phyloP scores from a whole-genome alignment of 2,113 vertebrate species.

The Sapajus apella region DNA sequence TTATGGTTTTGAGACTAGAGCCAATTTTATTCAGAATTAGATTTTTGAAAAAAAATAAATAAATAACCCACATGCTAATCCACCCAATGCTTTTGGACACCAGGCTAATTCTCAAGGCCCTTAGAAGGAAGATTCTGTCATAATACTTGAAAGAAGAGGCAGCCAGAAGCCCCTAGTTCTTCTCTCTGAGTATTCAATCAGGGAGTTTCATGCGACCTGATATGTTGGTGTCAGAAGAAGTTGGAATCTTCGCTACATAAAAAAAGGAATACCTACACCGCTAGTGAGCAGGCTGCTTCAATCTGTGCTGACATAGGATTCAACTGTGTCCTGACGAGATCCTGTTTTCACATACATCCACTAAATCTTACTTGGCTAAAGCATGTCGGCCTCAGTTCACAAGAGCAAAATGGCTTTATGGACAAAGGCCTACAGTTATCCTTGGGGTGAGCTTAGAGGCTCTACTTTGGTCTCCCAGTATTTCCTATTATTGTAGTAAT shows the following conservation, averaged over 20 bases:
- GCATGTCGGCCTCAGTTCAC: neutral
- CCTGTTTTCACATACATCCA: neutral
- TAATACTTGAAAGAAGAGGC: neutral
- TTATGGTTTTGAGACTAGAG: conserved; percentile 38
- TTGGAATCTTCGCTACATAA: neutral
- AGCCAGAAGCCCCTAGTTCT: neutral
- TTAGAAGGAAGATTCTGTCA: conserved; percentile 30
- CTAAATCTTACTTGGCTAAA: conserved; percentile 35
- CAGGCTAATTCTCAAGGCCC: conserved; percentile 48
- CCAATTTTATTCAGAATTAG: conserved; percentile 62
- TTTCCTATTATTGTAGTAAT: conserved; percentile 37
- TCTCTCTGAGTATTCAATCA: neutral
- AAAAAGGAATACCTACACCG: neutral
- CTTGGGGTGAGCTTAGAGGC: neutral
- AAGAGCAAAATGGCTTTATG: conserved; percentile 22
- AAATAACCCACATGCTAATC: conserved; percentile 32
- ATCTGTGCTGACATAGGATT: neutral
- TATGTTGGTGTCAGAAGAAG: neutral
- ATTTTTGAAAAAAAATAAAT: neutral
- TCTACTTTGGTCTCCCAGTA: neutral
- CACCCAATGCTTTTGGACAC: conserved; percentile 32
- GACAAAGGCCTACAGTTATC: neutral
- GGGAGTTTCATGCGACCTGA: neutral
- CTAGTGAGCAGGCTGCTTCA: neutral
- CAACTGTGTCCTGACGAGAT: neutral